Evolutionary conservation across 1,140 invertebrate species (phyloP).

Genomic region (Apocrypta bakeri): DNA sequence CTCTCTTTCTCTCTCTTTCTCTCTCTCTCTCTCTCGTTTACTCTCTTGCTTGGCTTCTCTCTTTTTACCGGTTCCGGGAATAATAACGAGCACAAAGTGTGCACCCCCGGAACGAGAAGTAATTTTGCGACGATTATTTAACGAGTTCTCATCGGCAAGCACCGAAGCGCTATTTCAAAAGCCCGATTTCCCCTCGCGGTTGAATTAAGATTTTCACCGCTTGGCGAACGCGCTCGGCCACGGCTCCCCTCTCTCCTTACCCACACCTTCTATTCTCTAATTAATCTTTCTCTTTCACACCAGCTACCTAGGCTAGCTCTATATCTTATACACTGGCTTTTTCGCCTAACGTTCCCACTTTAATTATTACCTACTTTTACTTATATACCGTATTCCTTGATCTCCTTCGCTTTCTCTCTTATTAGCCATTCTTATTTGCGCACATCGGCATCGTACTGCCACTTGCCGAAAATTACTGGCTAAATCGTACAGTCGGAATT

Average conservation of each 20-base stretch:
- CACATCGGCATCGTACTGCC: background rate
- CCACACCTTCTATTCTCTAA: conserved; percentile 13
- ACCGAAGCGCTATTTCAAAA: conserved; percentile 14
- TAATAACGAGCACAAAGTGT: conserved; percentile 17
- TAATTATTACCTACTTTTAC: conserved; percentile 33
- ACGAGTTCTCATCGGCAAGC: conserved; percentile 18
- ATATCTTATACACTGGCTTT: background rate
- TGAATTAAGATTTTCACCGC: conserved; percentile 15
- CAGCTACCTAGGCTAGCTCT: background rate
- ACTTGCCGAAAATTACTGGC: background rate
- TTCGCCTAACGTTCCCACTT: background rate
- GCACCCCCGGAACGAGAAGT: conserved; percentile 2
- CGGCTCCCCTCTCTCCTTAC: background rate
- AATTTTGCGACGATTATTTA: conserved; percentile 43
- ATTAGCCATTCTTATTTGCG: conserved; percentile 36
- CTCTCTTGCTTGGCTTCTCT: background rate
- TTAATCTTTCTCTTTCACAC: conserved; percentile 16
- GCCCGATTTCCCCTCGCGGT: conserved; percentile 5
- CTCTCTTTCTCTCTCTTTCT: background rate
- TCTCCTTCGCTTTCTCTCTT: background rate
- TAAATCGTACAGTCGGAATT: too few relatives aligned
- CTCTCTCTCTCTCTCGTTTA: background rate
- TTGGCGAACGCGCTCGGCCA: background rate
- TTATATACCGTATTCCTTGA: conserved; percentile 2
- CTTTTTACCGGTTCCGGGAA: background rate